A percentile compares a stretch with the other conserved stretches of the same genome.
Conservation (phyloP, 2,797 vertebrate species). For the Anguilla obscura region DNA sequence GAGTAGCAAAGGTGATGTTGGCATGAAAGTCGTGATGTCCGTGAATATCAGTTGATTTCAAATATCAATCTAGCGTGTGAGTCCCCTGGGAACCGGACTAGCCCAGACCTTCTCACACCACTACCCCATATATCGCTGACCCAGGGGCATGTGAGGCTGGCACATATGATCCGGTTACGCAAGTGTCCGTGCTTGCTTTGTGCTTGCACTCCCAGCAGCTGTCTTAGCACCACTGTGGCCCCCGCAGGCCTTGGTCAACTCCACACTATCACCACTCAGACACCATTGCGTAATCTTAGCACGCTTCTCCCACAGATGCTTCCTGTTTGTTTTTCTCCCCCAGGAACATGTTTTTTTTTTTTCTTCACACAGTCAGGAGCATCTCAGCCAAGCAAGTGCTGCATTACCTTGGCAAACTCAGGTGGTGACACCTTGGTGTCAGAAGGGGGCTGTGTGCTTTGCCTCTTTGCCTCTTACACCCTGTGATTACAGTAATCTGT, state of each 20-base stretch:
- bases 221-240: neutral
- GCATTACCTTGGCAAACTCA: neutral
- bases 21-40: neutral
- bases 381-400: neutral
- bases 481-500: neutral
- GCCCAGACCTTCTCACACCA: neutral
- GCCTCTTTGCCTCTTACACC: neutral
- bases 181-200: neutral
- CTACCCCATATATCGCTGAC: neutral
- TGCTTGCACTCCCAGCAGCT: neutral
- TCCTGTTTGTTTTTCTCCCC: neutral
- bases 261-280: neutral
- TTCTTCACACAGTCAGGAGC: neutral
- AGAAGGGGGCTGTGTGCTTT: neutral
- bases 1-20: neutral
- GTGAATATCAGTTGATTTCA: neutral
- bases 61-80: neutral
- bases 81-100: neutral
- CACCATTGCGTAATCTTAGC: neutral
- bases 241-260: neutral
- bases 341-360: neutral
- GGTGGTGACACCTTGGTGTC: neutral
- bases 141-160: neutral
- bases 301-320: neutral
- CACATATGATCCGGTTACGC: neutral